Conservation (phyloP, 2,797 vertebrate genomes). For the Onychomys leucogaster region DNA sequence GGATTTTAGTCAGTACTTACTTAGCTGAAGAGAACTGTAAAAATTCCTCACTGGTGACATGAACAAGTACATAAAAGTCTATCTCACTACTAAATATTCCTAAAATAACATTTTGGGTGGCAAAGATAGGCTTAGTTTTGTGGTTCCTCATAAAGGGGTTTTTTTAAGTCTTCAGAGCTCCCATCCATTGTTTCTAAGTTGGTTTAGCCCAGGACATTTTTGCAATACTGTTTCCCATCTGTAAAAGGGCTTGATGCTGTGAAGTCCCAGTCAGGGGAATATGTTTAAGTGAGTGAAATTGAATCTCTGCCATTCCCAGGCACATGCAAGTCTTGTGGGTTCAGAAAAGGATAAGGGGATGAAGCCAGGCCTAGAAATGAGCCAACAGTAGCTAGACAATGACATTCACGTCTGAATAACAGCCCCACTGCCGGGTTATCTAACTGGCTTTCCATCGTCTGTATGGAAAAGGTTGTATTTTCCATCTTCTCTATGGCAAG, state of each 20-base stretch:
- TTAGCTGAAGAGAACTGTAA: slow-evolving; percentile 22
- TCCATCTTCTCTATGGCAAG: slow-evolving; percentile 63
- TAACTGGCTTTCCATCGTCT: slow-evolving; percentile 75
- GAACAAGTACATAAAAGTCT: slow-evolving; percentile 42
- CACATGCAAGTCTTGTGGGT: slow-evolving; percentile 37
- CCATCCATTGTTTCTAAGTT: slow-evolving; percentile 5
- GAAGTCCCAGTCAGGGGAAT: slow-evolving; percentile 54
- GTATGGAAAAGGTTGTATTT: slow-evolving; percentile 69
- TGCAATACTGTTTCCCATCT: slow-evolving; percentile 20
- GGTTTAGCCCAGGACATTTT: neutral
- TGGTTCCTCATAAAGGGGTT: neutral
- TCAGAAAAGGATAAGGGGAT: slow-evolving; percentile 47
- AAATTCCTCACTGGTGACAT: slow-evolving; percentile 2
- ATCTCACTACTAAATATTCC: slow-evolving; percentile 32
- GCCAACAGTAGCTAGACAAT: slow-evolving; percentile 64
- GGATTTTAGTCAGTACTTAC: slow-evolving; percentile 22
- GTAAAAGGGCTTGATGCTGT: slow-evolving; percentile 31
- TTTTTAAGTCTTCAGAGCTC: slow-evolving; percentile 8
- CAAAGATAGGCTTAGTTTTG: neutral
- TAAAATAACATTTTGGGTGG: slow-evolving; percentile 22
- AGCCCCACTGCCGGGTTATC: slow-evolving; percentile 63
- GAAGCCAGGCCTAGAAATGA: slow-evolving; percentile 59
- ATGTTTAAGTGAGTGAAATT: slow-evolving; percentile 60
- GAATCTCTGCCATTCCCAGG: slow-evolving; percentile 62
- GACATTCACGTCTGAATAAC: slow-evolving; percentile 66